A percentile compares a stretch with the other conserved stretches of the same genome.
Conservation (phyloP, 2,113 vertebrate species). For the Apeltes quadracus region DNA sequence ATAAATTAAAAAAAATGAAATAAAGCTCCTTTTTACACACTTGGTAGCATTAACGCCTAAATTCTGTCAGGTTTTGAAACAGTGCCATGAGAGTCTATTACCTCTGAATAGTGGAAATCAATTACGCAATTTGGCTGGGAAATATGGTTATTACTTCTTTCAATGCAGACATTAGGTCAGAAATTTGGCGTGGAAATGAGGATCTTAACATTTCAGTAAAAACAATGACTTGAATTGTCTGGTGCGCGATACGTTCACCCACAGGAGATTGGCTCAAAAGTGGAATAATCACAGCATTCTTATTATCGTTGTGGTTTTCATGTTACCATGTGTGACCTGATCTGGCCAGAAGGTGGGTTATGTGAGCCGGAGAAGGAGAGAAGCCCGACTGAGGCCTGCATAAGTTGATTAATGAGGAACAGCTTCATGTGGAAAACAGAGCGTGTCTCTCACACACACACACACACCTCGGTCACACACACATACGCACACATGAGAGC, state of each 20-base stretch:
- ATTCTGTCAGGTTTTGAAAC: not conserved
- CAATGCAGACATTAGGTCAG: slow-evolving; percentile 28
- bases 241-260: not conserved
- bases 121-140: not conserved
- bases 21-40: not conserved
- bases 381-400: slow-evolving; percentile 26
- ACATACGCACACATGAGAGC: not conserved
- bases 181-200: slow-evolving; percentile 10
- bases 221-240: slow-evolving; percentile 11
- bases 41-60: not conserved
- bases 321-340: slow-evolving; percentile 43
- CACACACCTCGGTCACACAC: slow-evolving; percentile 25
- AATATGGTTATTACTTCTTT: slow-evolving; percentile 16
- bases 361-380: slow-evolving; percentile 56
- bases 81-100: not conserved
- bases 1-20: too few relatives aligned
- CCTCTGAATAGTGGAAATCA: slow-evolving; percentile 7
- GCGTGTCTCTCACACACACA: slow-evolving; percentile 25
- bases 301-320: slow-evolving; percentile 40
- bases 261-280: slow-evolving; percentile 23
- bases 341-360: slow-evolving; percentile 65
- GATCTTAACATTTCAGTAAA: slow-evolving; percentile 7
- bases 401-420: slow-evolving; percentile 74
- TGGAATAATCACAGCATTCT: slow-evolving; percentile 39
- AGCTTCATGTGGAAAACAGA: slow-evolving; percentile 67